A percentile compares a stretch with the other conserved stretches of the same genome.
These are phyloP conservation scores for Dasypus novemcinctus DNA, from an alignment of 2,113 vertebrate species.

Conservation along the genomic window DNA sequence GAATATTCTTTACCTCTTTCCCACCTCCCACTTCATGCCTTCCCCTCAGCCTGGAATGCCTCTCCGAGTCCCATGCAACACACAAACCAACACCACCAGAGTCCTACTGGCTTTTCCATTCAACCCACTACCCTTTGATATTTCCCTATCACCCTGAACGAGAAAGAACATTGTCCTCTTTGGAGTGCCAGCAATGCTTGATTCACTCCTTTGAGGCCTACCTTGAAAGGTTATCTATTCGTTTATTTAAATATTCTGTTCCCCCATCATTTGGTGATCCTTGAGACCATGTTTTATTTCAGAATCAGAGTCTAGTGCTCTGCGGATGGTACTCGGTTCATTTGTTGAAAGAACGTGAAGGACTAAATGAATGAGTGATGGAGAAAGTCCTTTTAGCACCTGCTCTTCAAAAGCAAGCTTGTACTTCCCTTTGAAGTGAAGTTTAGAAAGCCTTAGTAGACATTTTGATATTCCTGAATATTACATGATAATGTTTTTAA, in stretches of 20 bases:
- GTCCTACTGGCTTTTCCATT: not conserved
- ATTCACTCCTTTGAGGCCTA: not conserved
- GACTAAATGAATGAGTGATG: not conserved
- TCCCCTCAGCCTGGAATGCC: not conserved
- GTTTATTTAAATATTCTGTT: not conserved
- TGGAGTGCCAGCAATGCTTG: not conserved
- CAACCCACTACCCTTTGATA: not conserved
- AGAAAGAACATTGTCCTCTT: not conserved
- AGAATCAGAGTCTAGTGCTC: not conserved
- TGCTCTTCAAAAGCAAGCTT: not conserved
- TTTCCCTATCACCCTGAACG: not conserved
- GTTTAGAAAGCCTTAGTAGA: not conserved
- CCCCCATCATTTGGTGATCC: not conserved
- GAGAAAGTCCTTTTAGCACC: not conserved
- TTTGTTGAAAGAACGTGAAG: not conserved
- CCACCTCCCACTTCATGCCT: not conserved
- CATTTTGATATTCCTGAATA: not conserved
- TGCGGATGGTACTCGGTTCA: not conserved
- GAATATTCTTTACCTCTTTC: not conserved
- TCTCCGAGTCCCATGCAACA: not conserved
- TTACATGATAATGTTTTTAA: not conserved
- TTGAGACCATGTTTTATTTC: conserved; percentile 8
- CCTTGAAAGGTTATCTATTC: not conserved
- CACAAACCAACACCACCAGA: not conserved
- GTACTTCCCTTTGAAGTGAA: conserved; percentile 30